Evolutionary conservation across 1,140 invertebrate genomes (phyloP).

Genomic region (Helicoverpa armigera): DNA sequence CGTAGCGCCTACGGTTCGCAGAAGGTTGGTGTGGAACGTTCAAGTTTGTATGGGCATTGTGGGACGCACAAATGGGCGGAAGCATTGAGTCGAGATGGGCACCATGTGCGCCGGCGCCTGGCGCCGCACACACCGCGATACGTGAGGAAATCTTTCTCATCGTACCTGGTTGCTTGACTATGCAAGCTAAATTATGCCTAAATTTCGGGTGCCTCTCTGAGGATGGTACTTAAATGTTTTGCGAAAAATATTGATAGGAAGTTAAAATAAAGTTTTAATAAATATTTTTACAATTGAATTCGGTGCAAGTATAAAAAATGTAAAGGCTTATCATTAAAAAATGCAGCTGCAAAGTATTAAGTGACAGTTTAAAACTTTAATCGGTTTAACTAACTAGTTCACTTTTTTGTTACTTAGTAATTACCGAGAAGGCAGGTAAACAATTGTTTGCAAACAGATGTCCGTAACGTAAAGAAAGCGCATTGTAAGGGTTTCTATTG

Average conservation of each 20-base stretch:
- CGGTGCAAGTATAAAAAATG: no score
- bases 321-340: no score
- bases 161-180: background rate
- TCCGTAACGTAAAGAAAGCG: slow-evolving; percentile 30
- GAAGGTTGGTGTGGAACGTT: slow-evolving; percentile 61
- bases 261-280: no score
- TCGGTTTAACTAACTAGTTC: background rate
- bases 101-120: slow-evolving; percentile 76
- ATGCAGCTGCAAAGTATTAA: background rate
- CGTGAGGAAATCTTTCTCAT: slow-evolving; percentile 81
- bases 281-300: no score
- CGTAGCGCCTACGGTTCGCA: slow-evolving; percentile 77
- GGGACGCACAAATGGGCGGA: slow-evolving; percentile 79
- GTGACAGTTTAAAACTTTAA: background rate
- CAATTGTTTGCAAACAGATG: slow-evolving; percentile 60
- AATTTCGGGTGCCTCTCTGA: background rate
- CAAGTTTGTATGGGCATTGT: slow-evolving; percentile 75
- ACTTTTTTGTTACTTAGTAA: background rate
- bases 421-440: slow-evolving; percentile 13
- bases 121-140: slow-evolving; percentile 68
- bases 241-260: background rate
- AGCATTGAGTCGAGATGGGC: slow-evolving; percentile 59
- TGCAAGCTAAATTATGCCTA: slow-evolving; percentile 25
- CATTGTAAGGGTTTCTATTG: slow-evolving; percentile 33
- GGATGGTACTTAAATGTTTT: background rate